Evolutionary conservation across 35 echinoderm and acorn worm species (phyloP).

Genomic region (Apostichopus japonicus): DNA sequence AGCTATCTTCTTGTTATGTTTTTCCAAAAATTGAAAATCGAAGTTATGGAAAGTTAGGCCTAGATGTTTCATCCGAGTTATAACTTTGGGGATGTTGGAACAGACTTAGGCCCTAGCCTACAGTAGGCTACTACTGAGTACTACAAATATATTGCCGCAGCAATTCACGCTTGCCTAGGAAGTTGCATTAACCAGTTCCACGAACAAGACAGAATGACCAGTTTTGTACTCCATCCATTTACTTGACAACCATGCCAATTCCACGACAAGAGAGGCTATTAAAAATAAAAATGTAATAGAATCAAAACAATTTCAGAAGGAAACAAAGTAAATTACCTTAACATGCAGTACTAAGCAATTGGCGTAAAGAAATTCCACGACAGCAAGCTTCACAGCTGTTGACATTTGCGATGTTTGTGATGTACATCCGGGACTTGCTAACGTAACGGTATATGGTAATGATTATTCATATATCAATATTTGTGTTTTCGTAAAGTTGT

Average conservation of each 20-base stretch:
- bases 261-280: background rate
- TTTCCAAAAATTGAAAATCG: no score
- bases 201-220: background rate
- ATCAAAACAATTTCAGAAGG: background rate
- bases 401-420: background rate
- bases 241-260: background rate
- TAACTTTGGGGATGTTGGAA: no score
- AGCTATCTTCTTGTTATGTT: no score
- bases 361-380: slow-evolving; percentile 6
- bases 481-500: no score
- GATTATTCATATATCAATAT: background rate
- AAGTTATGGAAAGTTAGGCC: no score
- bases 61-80: no score
- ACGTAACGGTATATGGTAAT: background rate
- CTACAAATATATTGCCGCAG: no score
- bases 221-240: background rate
- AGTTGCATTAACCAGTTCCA: no score
- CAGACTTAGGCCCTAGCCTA: no score
- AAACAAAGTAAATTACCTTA: background rate
- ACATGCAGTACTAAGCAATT: background rate
- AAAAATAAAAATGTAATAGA: background rate
- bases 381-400: slow-evolving; percentile 33
- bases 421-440: background rate
- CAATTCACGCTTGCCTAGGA: no score
- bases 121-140: no score